Percentiles rank a stretch among this genome's conserved stretches.
Evolutionary conservation across 37 sponge, comb jelly and placozoan species (phyloP).

Genomic region (Geodia barretti): DNA sequence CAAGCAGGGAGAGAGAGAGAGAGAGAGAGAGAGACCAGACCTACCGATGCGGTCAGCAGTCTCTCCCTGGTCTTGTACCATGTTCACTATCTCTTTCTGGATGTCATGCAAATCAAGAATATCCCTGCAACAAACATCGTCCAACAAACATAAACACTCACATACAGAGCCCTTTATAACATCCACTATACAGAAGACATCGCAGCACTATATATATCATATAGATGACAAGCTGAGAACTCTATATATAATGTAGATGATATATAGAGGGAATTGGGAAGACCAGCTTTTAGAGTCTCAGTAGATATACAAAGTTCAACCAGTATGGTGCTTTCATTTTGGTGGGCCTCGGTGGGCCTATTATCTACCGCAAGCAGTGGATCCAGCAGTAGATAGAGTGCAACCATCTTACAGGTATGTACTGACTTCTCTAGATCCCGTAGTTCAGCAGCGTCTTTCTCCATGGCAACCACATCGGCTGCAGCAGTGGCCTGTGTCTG

Average conservation of each 20-base stretch:
- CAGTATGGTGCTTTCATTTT: no score
- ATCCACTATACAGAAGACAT: no score
- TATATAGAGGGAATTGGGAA: neutral
- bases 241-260: neutral
- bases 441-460: conserved; percentile 19
- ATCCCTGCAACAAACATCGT: conserved; percentile 12
- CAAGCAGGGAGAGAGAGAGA: neutral
- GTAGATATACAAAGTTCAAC: no score
- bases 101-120: conserved; percentile 58
- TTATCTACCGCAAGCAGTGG: no score
- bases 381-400: no score
- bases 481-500: conserved; percentile 11
- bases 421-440: conserved; percentile 26
- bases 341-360: no score
- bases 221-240: no score
- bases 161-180: no score
- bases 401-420: neutral
- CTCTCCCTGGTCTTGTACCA: conserved; percentile 63
- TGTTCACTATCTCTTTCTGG: conserved; percentile 26
- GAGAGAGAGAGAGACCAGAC: no score
- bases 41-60: conserved; percentile 58
- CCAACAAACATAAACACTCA: neutral
- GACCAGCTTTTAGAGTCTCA: no score
- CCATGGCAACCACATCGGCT: conserved; percentile 21
- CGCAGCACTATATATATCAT: no score